Percentiles rank a stretch among this genome's conserved stretches.
Conservation (phyloP, 2,888 invertebrate genomes). For the Polymixis lichenea region DNA sequence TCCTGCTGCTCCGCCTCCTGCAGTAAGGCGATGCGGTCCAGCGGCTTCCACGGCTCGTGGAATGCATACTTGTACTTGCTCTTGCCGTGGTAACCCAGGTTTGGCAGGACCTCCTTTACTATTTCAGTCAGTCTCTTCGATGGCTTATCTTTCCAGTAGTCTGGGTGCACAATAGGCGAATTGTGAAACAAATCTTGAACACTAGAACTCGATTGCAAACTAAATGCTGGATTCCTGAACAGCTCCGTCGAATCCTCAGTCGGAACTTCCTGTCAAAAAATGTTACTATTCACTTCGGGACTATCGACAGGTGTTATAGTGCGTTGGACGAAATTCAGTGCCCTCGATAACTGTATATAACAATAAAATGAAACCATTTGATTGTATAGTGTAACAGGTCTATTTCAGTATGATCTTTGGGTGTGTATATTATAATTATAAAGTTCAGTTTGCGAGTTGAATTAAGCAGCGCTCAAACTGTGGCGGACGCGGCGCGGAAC, state of each 20-base stretch:
- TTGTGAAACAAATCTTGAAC: constrained; percentile 79
- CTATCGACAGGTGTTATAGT: constrained; percentile 71
- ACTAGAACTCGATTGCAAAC: constrained; percentile 53
- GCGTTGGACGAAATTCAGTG: constrained; percentile 84
- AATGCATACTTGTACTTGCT: constrained; percentile 85
- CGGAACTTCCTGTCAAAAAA: constrained; percentile 84
- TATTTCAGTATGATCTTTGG: constrained; percentile 45
- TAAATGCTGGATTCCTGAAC: constrained; percentile 68
- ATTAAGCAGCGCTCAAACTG: constrained; percentile 28
- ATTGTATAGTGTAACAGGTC: constrained; percentile 36
- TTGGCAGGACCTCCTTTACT: constrained; percentile 72
- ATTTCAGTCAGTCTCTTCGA: constrained; percentile 67
- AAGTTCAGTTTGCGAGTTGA: constrained; percentile 16
- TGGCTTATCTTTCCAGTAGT: constrained; percentile 81
- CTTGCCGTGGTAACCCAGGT: constrained; percentile 84
- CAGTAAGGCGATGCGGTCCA: constrained; percentile 80
- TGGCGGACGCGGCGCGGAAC: not conserved
- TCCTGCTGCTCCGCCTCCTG: constrained; percentile 82
- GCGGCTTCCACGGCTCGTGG: constrained; percentile 86
- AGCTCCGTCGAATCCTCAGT: constrained; percentile 73
- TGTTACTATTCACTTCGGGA: constrained; percentile 70
- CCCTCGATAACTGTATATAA: constrained; percentile 33
- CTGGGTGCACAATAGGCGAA: constrained; percentile 81
- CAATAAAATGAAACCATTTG: constrained; percentile 58
- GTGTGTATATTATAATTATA: constrained; percentile 47